Evolutionary conservation across 1,140 invertebrate genomes (phyloP), one percentile per base, ranked within the genome.

Genomic region (Episyrphus balteatus): DNA sequence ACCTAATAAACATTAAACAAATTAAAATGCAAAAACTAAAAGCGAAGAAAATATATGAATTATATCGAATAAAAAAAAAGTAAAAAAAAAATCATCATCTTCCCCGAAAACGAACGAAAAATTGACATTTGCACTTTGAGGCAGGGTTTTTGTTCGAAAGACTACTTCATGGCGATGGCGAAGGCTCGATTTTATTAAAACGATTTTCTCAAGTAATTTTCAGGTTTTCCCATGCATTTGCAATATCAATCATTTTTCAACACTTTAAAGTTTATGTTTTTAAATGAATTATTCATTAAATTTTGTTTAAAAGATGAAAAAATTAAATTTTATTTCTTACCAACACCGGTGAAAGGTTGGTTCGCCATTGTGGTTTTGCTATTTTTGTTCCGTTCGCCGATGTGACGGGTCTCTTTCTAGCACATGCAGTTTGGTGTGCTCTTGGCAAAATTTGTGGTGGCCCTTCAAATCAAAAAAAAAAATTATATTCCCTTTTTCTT

Each of bases 261-360:
- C 34, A 52, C 34, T 49, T 21, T 52, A 31, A 41, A 44, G 19
- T 37, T 40, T 36, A 40, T 33, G 26, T 38, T 46, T 43, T 51
- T 38, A 30, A 13, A 41, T 34, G 19, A 40, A 47, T 37, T 5
- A 3, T 32, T 11, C 9, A 46, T 5, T 37, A 34, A 46, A 32
- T 5, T 54, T 52, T 50, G 12, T 32, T 30, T 9, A 14, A 47
- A 47, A 47, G 6, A 14, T 19, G 5, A 21, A 10, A 44, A 30
- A 33, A 36, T 44, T 44, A 13, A 9, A 44, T 14, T 52, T 51
- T 48, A 55, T 57, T 66, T 62, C 63, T 66, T 66, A 66, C 63
- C 63, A 66, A 66, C 63, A 64, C 63, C 63, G 63, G 63, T 61
- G 61, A 58, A 62, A 42, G 62, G 62, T 65, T 61, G 62, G 62